These are phyloP conservation scores for Drosophila tani DNA, from an alignment of 1,140 invertebrate genomes.

Conservation along the genomic window DNA sequence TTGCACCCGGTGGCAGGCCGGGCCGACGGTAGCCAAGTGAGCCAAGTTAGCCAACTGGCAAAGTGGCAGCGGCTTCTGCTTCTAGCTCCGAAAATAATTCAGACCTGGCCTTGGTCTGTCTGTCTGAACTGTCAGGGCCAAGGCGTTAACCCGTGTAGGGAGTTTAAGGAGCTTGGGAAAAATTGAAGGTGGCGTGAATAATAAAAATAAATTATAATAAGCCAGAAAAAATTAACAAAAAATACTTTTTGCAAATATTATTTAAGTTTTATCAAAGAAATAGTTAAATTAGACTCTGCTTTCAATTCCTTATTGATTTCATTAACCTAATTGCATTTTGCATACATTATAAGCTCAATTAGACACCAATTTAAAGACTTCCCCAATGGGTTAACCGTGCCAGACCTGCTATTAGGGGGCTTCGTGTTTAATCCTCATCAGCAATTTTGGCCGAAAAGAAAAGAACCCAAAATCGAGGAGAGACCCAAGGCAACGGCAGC, in stretches of 20 bases:
- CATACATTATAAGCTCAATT: neutral
- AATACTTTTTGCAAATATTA: no score
- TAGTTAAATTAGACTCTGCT: no score
- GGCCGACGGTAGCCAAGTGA: constrained; percentile 41
- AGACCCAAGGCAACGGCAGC: constrained; percentile 18
- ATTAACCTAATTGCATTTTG: neutral
- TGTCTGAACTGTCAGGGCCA: neutral
- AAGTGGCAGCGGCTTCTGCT: constrained; percentile 20
- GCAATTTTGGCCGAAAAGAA: constrained; percentile 41
- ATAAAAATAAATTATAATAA: no score
- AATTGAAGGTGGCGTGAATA: no score
- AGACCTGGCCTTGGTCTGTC: constrained; percentile 38
- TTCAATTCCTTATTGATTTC: no score
- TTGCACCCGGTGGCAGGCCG: constrained; percentile 59
- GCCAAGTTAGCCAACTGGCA: constrained; percentile 19
- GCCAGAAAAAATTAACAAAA: neutral
- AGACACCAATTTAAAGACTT: constrained; percentile 8
- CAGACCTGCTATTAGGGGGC: constrained; percentile 31
- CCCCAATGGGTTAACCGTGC: constrained; percentile 20
- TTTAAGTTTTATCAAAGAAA: no score
- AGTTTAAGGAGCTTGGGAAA: no score
- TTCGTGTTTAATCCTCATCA: constrained; percentile 69
- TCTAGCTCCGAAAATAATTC: constrained; percentile 45
- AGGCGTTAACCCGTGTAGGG: constrained; percentile 14
- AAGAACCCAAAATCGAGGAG: constrained; percentile 10